These are phyloP conservation scores for Coregonus ussuriensis DNA, from an alignment of 2,797 vertebrate genomes.

Conservation along the genomic window DNA sequence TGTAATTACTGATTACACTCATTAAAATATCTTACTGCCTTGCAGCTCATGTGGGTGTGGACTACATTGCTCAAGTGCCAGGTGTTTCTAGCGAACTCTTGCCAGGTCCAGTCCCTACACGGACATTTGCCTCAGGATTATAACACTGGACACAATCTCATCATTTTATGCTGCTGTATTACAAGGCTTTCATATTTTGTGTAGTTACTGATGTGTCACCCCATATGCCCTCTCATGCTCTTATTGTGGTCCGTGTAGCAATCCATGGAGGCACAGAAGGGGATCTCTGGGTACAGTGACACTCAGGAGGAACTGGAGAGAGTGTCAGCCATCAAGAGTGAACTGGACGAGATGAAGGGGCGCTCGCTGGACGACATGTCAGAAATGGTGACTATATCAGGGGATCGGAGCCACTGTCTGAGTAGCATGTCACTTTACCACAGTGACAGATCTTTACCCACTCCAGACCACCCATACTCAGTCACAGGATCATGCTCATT, in stretches of 20 bases:
- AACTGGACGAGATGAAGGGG: conserved; percentile 93
- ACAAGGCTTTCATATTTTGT: not conserved
- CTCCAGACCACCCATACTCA: not conserved
- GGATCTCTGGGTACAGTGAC: conserved; percentile 91
- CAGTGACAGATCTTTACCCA: not conserved
- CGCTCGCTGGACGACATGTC: conserved; percentile 92
- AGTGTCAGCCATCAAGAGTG: conserved; percentile 93
- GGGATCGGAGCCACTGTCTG: not conserved
- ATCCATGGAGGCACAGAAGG: conserved; percentile 88
- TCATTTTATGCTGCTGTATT: not conserved
- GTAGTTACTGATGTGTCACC: not conserved
- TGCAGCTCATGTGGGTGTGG: not conserved
- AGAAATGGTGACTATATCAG: conserved; percentile 84
- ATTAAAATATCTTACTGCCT: not conserved
- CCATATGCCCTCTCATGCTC: not conserved
- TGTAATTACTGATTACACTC: not conserved
- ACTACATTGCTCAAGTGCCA: not conserved
- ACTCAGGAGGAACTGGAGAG: conserved; percentile 95
- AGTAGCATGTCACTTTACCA: not conserved
- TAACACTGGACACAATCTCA: not conserved
- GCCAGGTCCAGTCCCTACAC: not conserved
- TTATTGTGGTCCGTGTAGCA: conserved; percentile 74
- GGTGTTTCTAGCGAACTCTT: not conserved
- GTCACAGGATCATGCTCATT: not conserved
- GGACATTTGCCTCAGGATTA: not conserved